Evolutionary conservation across 53 echinoderm and acorn worm species (phyloP).

Genomic region (Holothuria scabra): DNA sequence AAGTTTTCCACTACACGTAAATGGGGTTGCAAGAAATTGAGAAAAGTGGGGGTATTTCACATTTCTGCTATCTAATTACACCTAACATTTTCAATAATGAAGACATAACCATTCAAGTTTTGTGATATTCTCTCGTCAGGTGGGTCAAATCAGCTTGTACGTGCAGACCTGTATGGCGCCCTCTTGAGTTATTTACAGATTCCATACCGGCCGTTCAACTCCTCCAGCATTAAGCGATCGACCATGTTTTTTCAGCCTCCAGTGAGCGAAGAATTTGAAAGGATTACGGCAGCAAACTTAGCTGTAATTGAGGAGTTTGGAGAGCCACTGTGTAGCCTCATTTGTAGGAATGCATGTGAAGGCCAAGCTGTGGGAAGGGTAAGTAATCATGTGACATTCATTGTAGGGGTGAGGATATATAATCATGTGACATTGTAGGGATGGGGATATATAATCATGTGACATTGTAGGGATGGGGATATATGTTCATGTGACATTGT

Average conservation of each 20-base stretch:
- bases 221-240: slow-evolving; percentile 62
- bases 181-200: slow-evolving; percentile 92
- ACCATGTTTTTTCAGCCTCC: slow-evolving; percentile 56
- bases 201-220: slow-evolving; percentile 79
- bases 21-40: no score
- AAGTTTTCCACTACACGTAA: no score
- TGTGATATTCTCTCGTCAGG: slow-evolving; percentile 43
- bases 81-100: no score
- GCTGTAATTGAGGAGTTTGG: slow-evolving; percentile 84
- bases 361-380: slow-evolving; percentile 95
- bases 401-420: no score
- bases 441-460: no score
- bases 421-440: no score
- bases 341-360: slow-evolving; percentile 94
- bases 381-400: slow-evolving; percentile 12
- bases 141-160: slow-evolving; percentile 81
- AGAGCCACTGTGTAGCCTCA: slow-evolving; percentile 81
- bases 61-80: no score
- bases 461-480: slow-evolving; percentile 95
- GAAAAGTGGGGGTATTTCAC: no score
- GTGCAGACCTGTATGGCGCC: slow-evolving; percentile 87
- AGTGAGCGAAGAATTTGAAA: slow-evolving; percentile 85
- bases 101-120: no score
- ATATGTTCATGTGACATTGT: slow-evolving; percentile 16
- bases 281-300: slow-evolving; percentile 75